Conservation (phyloP, 2,113 vertebrate genomes). For the Lophura nycthemera region DNA sequence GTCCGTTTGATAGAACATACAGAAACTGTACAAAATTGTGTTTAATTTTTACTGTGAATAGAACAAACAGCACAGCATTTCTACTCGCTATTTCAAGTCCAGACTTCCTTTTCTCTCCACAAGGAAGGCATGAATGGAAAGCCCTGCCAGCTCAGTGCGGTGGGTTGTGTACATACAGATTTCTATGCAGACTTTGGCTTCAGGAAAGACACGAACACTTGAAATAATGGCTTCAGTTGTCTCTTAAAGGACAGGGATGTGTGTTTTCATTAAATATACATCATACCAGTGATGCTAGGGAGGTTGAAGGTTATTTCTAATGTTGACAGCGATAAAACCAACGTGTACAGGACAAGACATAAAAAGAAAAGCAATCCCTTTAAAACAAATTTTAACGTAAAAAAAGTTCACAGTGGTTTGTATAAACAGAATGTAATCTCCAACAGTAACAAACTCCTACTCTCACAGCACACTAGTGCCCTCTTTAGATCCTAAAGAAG, state of each 20-base stretch:
- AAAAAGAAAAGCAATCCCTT: constrained; percentile 79
- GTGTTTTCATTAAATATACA: constrained; percentile 83
- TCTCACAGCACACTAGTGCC: constrained; percentile 78
- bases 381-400: constrained; percentile 75
- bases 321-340: constrained; percentile 73
- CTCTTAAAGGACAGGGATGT: constrained; percentile 67
- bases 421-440: constrained; percentile 78
- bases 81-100: constrained; percentile 65
- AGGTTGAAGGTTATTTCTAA: constrained; percentile 69
- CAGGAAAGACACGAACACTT: constrained; percentile 78
- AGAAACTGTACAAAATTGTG: constrained; percentile 71
- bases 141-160: not conserved
- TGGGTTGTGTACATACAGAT: not conserved
- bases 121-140: not conserved
- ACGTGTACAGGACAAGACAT: constrained; percentile 73
- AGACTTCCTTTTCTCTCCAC: constrained; percentile 62
- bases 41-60: constrained; percentile 41
- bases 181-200: constrained; percentile 78
- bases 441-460: constrained; percentile 74
- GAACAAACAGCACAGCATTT: constrained; percentile 58
- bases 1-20: constrained; percentile 50
- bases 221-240: constrained; percentile 85
- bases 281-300: constrained; percentile 76
- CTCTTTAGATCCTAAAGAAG: constrained; percentile 78
- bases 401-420: constrained; percentile 85